Evolutionary conservation across 2,888 invertebrate species (phyloP).

Genomic region (Iselma pallidipennis): DNA sequence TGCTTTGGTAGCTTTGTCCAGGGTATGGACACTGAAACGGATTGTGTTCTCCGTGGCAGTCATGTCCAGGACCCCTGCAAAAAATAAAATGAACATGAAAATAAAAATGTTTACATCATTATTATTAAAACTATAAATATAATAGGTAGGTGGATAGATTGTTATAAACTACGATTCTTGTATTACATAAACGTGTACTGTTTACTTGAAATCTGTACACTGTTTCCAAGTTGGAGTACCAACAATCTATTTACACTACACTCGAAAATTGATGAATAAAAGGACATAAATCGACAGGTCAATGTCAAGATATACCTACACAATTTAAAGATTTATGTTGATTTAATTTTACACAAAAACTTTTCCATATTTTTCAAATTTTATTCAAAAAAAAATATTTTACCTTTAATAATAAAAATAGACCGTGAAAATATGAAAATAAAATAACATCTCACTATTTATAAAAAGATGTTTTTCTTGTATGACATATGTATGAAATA

Average conservation of each 20-base stretch:
- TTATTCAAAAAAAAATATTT: background rate
- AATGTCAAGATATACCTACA: background rate
- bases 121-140: background rate
- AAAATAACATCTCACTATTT: too few species aligned
- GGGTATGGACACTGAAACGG: conserved; percentile 95
- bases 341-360: too few species aligned
- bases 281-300: background rate
- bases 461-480: too few species aligned
- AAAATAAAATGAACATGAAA: conserved; percentile 32
- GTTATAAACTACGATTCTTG: conserved; percentile 12
- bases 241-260: background rate
- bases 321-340: too few species aligned
- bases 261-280: background rate
- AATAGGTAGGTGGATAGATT: background rate
- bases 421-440: too few species aligned
- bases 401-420: too few species aligned
- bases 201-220: background rate
- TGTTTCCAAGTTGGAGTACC: background rate
- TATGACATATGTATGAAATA: too few species aligned
- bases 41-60: conserved; percentile 81
- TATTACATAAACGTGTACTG: conserved; percentile 3
- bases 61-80: conserved; percentile 79
- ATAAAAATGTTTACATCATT: conserved; percentile 27
- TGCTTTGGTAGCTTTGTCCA: conserved; percentile 98
- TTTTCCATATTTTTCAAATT: background rate